Evolutionary conservation across 2,888 invertebrate species (phyloP).

Genomic region (Dexiosoma caninum): DNA sequence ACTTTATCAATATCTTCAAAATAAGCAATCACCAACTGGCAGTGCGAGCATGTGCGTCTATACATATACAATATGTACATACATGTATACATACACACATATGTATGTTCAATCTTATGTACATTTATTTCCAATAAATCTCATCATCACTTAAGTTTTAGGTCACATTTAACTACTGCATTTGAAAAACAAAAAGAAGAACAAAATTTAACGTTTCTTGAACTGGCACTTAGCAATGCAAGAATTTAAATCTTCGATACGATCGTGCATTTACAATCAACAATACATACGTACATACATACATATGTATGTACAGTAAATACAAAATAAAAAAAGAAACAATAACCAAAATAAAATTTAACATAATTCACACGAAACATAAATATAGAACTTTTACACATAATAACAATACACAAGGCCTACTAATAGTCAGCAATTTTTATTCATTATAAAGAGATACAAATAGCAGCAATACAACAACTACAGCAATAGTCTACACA

Average conservation of each 20-base stretch:
- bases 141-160: slow-evolving; percentile 27
- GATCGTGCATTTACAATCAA: slow-evolving; percentile 37
- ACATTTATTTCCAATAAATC: slow-evolving; percentile 30
- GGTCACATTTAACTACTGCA: slow-evolving; percentile 45
- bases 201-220: slow-evolving; percentile 40
- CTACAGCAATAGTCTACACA: neutral
- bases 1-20: slow-evolving; percentile 5
- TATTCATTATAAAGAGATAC: slow-evolving; percentile 28
- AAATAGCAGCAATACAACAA: slow-evolving; percentile 17
- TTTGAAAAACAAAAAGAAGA: neutral
- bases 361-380: slow-evolving; percentile 63
- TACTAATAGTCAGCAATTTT: slow-evolving; percentile 58
- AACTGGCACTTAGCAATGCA: slow-evolving; percentile 3
- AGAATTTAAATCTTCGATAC: slow-evolving; percentile 19
- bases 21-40: neutral
- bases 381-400: slow-evolving; percentile 62
- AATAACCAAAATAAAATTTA: slow-evolving; percentile 37
- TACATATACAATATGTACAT: too few species aligned
- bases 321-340: neutral
- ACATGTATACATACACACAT: too few species aligned
- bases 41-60: too few species aligned
- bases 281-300: too few species aligned
- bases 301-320: too few species aligned
- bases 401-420: slow-evolving; percentile 52
- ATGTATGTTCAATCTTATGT: too few species aligned